A percentile compares a stretch with the other conserved stretches of the same genome.
phyloP scores from a whole-genome alignment of 2,113 vertebrate genomes.

The Rhinichthys klamathensis region DNA sequence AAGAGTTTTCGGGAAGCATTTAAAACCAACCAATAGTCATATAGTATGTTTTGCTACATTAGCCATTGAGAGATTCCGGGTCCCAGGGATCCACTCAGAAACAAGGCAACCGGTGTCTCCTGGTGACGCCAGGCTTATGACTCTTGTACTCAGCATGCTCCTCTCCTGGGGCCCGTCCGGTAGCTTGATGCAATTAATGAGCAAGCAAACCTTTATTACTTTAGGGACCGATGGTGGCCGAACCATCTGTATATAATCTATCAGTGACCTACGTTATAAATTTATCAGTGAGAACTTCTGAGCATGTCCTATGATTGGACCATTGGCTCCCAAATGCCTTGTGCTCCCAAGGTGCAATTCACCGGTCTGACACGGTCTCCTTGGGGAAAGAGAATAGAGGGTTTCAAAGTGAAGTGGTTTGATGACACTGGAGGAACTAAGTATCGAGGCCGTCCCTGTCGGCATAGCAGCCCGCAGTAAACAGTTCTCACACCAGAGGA shows the following conservation, averaged over 20 bases:
- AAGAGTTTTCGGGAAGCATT: background rate
- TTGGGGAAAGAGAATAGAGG: constrained; percentile 10
- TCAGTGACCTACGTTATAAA: constrained; percentile 36
- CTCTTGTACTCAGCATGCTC: constrained; percentile 18
- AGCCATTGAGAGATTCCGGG: constrained; percentile 7
- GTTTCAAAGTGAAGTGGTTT: constrained; percentile 12
- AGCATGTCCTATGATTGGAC: background rate
- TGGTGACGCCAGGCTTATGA: constrained; percentile 18
- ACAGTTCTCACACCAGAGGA: constrained; percentile 31
- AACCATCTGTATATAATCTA: constrained; percentile 46
- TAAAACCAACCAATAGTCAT: background rate
- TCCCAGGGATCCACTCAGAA: background rate
- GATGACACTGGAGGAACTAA: constrained; percentile 11
- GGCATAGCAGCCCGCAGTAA: constrained; percentile 33
- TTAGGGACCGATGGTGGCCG: constrained; percentile 10
- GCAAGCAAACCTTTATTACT: background rate
- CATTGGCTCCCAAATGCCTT: background rate
- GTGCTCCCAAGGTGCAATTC: background rate
- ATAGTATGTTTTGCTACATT: background rate
- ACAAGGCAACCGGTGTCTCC: constrained; percentile 29
- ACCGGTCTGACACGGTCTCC: background rate
- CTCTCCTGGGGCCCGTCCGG: constrained; percentile 25
- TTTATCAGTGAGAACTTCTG: constrained; percentile 43
- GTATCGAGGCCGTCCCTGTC: background rate
- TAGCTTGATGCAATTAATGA: constrained; percentile 49